Base-by-base conservation (phyloP, 2,888 invertebrate species). In the Caenorhabditis angaria region DNA sequence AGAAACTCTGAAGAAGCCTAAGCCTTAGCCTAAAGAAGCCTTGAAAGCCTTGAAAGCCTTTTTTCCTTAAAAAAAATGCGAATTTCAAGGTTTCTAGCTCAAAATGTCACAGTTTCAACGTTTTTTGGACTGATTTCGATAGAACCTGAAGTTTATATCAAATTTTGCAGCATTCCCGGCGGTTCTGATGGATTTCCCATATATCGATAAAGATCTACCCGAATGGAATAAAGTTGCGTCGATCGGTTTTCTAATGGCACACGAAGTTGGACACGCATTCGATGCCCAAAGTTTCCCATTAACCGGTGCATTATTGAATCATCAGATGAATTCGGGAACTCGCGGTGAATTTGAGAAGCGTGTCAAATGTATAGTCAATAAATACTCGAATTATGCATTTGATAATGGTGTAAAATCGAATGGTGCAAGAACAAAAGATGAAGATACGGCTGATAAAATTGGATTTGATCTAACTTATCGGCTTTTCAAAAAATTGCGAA, bases 241-340 rank as follows among this genome's bases (percentile, higher is more conserved):
- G 2, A 1, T 68, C 3, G 62, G 59, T 18, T 47, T 12, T 10
- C 25, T 60, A 0, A 35, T 62, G 20, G 68, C 50, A 2, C 68
- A 68, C 22, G 68, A 68, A 41, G 51, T 68, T 5, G 68, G 68
- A 6, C 68, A 68, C n/a, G 62, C 62, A 3, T 68, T 68, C 14
- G 68, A 68, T 35, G 10, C 54, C 27, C 51, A 50, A 5, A 47
- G 54, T 41, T 41, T 41, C 14, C 3, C 18, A 12, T 3, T 18
- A 10, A 12, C 10, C n/a, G n/a, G n/a, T n/a, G n/a, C n/a, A n/a
- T n/a, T n/a, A n/a, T n/a, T n/a, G n/a, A n/a, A n/a, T n/a, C n/a
- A 18, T 41, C 14, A 5, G 18, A 41, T 41, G 41, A 41, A 18
- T 14, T 12, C 5, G 14, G 41, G 18, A 10, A 32, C 10, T 5